Evolutionary conservation across 2,888 invertebrate genomes (phyloP).

Genomic region (Synergus umbraculus): DNA sequence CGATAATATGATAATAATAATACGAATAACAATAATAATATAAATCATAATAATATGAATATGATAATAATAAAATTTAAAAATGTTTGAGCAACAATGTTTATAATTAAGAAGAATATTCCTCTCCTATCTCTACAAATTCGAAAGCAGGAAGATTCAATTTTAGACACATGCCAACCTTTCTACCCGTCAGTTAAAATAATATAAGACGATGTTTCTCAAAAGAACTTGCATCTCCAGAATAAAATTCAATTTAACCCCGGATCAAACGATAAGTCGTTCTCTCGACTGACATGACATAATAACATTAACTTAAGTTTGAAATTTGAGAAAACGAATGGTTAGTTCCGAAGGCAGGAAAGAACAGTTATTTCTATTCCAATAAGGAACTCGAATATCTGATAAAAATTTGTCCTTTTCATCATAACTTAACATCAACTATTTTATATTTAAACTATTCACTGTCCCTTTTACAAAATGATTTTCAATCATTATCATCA

Average conservation of each 20-base stretch:
- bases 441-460: too few relatives aligned
- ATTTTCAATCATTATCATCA: too few relatives aligned
- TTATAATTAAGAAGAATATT: neutral
- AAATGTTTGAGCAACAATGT: neutral
- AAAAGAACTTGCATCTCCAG: neutral
- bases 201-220: neutral
- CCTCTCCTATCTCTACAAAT: conserved; percentile 25
- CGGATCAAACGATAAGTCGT: neutral
- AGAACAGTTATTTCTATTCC: neutral
- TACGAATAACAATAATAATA: too few relatives aligned
- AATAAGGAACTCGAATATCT: neutral
- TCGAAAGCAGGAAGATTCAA: conserved; percentile 10
- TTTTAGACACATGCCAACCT: neutral
- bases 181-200: neutral
- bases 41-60: too few relatives aligned
- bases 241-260: neutral
- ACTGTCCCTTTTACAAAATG: too few relatives aligned
- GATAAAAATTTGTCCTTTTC: neutral
- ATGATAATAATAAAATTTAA: neutral
- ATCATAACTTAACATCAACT: neutral
- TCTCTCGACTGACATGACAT: neutral
- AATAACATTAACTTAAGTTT: neutral
- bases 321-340: neutral
- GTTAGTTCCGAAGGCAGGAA: neutral
- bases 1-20: too few relatives aligned